Evolutionary conservation across 2,888 invertebrate genomes (phyloP), one percentile per base, ranked within the genome.

Genomic region (Drosophila kuntzei): DNA sequence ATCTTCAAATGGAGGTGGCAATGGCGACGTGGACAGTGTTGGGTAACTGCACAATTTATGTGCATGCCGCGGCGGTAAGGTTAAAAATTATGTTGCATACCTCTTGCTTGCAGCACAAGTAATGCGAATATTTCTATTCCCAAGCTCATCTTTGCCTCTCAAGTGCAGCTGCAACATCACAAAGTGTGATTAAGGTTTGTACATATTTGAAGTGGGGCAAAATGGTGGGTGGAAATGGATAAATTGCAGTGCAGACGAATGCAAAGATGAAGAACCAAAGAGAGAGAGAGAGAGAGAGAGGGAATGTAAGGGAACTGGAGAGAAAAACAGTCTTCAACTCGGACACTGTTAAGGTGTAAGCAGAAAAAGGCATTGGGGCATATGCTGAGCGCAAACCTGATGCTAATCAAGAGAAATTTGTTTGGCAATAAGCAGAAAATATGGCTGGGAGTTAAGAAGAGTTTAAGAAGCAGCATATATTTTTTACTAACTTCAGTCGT

Each of bases 51-150:
- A 62, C 43, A 80, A 80, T 80, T 80, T 80, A 80, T 80, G 85
- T 77, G 68, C 78, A 68, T 49, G 73, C 74, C 63, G 62, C 49
- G 70, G 66, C 65, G 65, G 64, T 65, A 66, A 83, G 79, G 69
- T 82, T 82, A 70, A 81, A 82, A 81, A 86, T 86, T 74, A 76
- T 74, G 76, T 72, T 79, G 79, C 86, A 76, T 72, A 79, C 73
- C 62, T 54, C 63, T 66, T 29, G 53, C 60, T 29, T 2, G 47
- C 47, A 7, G 47, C 29, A 18, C 29, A 51, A 66, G 61, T 80
- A 79, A 79, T 77, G 65, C 67, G 65, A 61, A 74, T 62, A 64
- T 68, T 71, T 63, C 71, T 61, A 67, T 63, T 62, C 65, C 65
- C 65, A 59, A 36, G 34, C 54, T 22, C 59, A 60, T 65, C 65